Evolutionary conservation across 2,797 vertebrate genomes (phyloP), one percentile per base, ranked within the genome.

Genomic region (Ibycter americanus): DNA sequence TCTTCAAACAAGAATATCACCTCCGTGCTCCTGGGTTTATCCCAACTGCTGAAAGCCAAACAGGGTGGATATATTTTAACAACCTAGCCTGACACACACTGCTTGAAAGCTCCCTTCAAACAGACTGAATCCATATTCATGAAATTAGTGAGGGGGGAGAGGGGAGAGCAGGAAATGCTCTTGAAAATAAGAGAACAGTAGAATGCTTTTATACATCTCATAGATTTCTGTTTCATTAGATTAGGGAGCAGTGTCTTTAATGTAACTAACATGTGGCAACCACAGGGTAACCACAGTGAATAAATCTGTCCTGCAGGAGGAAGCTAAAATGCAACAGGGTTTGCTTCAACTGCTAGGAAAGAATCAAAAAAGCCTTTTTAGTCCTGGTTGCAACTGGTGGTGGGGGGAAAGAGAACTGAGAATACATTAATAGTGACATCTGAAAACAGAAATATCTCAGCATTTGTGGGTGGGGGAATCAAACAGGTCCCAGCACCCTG

Each of bases 271-370:
- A 94, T 95, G 87, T 92, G 91, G 87, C 84, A 78, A 93, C 94
- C 96, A 93, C 93, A 95, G 79, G 63, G 82, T 72, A 92, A 97
- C 94, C 93, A 96, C 97, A 93, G 84, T 40, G 72, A 89, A 87
- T 83, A 96, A 96, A 97, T 97, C 94, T 93, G 93, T 87, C 93
- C 82, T 90, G 70, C 91, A 92, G 87, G 59, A 93, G 93, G 89
- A 92, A 95, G 91, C 72, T 83, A 27, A 81, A 93, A 83, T 88
- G 51, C 73, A 92, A 76, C 76, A 90, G 79, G 38, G 62, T 82
- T 97, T 95, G 72, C 82, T 92, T 92, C 81, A 74, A 29, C 86
- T 90, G 80, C 59, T 87, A 58, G 78, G 63, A 89, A 74, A 87
- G 67, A 78, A 78, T 73, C 4, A 70, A 62, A 77, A 62, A 89